These are phyloP conservation scores for Centroberyx gerrardi DNA, from an alignment of 2,797 vertebrate species.

Conservation along the genomic window DNA sequence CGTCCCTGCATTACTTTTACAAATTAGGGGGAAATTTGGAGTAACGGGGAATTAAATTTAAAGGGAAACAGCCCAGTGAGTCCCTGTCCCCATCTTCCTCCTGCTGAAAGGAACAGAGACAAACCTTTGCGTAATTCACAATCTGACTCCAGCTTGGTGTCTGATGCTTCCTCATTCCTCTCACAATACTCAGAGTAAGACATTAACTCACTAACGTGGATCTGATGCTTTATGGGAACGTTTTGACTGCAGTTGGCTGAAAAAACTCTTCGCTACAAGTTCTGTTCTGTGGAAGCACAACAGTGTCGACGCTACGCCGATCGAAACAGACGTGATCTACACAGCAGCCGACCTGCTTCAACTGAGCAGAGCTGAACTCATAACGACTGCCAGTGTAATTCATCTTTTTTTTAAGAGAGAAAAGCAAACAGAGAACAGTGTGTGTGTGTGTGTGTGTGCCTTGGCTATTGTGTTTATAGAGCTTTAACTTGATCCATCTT, in stretches of 20 bases:
- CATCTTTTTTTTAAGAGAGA: conserved; percentile 32
- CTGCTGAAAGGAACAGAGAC: too few species aligned
- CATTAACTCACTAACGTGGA: conserved; percentile 14
- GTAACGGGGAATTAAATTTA: not conserved
- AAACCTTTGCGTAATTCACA: not conserved
- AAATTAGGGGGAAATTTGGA: not conserved
- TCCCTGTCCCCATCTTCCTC: too few species aligned
- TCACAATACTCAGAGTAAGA: not conserved
- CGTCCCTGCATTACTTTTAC: not conserved
- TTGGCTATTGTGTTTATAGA: conserved; percentile 30
- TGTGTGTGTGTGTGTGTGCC: conserved; percentile 3
- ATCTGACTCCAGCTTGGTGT: not conserved
- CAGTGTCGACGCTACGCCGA: too few species aligned
- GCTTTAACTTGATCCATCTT: conserved; percentile 29
- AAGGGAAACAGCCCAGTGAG: not conserved
- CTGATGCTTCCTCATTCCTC: not conserved
- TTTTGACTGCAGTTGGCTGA: conserved; percentile 31
- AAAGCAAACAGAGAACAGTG: conserved; percentile 26
- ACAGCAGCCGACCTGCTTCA: conserved; percentile 13
- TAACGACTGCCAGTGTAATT: conserved; percentile 6
- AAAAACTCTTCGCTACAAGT: conserved; percentile 7
- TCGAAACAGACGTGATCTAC: too few species aligned
- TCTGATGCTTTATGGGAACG: conserved; percentile 2
- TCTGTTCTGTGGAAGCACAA: not conserved
- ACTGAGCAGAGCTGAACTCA: conserved; percentile 6